phyloP scores from a whole-genome alignment of 2,797 vertebrate species.

The Enteromius fasciolatus region DNA sequence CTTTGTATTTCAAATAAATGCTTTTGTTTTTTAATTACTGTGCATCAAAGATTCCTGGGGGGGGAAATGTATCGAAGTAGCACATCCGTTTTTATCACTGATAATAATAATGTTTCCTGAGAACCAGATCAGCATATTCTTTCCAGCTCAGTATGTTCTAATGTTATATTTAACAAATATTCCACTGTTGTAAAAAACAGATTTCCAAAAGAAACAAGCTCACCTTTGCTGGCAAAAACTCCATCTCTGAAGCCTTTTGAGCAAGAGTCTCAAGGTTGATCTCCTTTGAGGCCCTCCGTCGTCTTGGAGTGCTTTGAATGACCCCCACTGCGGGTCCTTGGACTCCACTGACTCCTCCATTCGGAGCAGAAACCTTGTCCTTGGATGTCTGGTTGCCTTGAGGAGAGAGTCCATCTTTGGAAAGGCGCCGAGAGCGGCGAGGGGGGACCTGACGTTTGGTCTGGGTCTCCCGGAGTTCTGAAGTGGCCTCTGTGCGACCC shows the following conservation, averaged over 20 bases:
- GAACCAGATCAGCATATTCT: neutral
- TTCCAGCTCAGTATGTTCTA: neutral
- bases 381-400: slow-evolving; percentile 62
- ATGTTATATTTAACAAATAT: slow-evolving; percentile 28
- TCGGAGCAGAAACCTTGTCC: slow-evolving; percentile 64
- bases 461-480: slow-evolving; percentile 66
- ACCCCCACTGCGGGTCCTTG: slow-evolving; percentile 84
- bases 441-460: slow-evolving; percentile 73
- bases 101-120: neutral
- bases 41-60: neutral
- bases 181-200: slow-evolving; percentile 61
- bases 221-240: slow-evolving; percentile 84
- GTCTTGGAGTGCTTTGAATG: slow-evolving; percentile 90
- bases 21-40: neutral
- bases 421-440: slow-evolving; percentile 89
- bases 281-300: slow-evolving; percentile 91
- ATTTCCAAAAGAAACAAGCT: slow-evolving; percentile 60
- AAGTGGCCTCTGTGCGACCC: slow-evolving; percentile 51
- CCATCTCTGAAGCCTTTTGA: slow-evolving; percentile 94
- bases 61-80: no score
- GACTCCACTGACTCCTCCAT: slow-evolving; percentile 72
- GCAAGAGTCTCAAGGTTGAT: slow-evolving; percentile 95
- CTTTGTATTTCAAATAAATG: neutral
- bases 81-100: neutral
- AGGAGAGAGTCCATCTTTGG: slow-evolving; percentile 88